phyloP scores from a whole-genome alignment of 2,113 vertebrate species.

The Oriolus oriolus region DNA sequence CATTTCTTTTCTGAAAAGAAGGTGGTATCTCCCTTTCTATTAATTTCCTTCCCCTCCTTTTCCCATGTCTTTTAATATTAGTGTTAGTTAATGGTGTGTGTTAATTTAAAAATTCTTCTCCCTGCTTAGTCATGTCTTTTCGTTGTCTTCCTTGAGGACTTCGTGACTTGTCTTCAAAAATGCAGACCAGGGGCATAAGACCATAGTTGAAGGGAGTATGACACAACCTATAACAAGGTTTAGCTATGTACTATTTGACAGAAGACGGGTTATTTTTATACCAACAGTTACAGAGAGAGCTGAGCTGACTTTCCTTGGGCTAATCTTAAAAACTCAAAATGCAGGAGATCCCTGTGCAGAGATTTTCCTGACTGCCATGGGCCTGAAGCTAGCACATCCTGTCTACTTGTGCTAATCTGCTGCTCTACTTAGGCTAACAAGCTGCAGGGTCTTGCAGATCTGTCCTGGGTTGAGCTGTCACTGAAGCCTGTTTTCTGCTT shows the following conservation, averaged over 20 bases:
- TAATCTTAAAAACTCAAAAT: not conserved
- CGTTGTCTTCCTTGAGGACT: not conserved
- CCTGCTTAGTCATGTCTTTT: not conserved
- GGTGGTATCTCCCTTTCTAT: not conserved
- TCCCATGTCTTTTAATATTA: not conserved
- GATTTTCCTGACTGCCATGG: not conserved
- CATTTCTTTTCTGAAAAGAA: not conserved
- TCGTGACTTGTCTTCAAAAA: not conserved
- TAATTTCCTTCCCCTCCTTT: not conserved
- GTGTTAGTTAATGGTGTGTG: not conserved
- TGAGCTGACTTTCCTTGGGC: not conserved
- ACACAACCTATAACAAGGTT: not conserved
- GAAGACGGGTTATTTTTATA: constrained; percentile 16
- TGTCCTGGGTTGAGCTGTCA: not conserved
- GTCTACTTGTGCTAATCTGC: not conserved
- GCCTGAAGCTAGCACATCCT: not conserved
- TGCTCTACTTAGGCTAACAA: not conserved
- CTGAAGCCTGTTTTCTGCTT: not conserved
- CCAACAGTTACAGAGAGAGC: not conserved
- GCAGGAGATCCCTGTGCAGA: not conserved
- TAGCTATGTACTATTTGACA: not conserved
- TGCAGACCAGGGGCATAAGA: not conserved
- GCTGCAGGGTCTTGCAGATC: not conserved
- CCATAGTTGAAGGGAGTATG: not conserved
- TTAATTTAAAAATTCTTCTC: not conserved